Evolutionary conservation across 2,113 vertebrate genomes (phyloP).

Genomic region (Malurus alboscapulatus): DNA sequence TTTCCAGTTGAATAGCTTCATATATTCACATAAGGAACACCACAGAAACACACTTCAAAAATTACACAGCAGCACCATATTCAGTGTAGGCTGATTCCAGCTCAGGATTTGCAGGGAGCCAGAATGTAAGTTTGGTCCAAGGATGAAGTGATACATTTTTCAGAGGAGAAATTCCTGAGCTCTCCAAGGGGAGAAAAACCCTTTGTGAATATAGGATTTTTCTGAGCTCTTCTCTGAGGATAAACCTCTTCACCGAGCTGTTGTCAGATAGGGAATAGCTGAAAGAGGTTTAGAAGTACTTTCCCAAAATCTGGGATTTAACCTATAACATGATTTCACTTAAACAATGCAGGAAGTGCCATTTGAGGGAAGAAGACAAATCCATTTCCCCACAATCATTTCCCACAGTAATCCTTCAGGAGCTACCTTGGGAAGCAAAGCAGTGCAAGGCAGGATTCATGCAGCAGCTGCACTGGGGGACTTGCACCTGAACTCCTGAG

Average conservation of each 20-base stretch:
- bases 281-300: slow-evolving; percentile 11
- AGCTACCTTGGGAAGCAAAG: neutral
- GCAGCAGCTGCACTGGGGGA: neutral
- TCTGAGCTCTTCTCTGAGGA: neutral
- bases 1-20: neutral
- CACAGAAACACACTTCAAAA: neutral
- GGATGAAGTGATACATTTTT: neutral
- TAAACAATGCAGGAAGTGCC: neutral
- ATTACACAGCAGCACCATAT: neutral
- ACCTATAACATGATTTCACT: neutral
- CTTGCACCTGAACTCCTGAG: neutral
- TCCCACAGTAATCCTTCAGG: neutral
- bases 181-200: neutral
- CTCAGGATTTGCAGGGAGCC: neutral
- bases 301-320: neutral
- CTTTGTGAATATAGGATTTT: neutral
- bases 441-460: neutral
- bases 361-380: neutral
- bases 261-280: neutral
- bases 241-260: neutral
- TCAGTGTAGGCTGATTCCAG: neutral
- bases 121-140: neutral
- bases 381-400: neutral
- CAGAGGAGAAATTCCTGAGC: neutral
- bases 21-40: neutral